phyloP scores from a whole-genome alignment of 2,888 invertebrate species.

The Pandemis corylana region DNA sequence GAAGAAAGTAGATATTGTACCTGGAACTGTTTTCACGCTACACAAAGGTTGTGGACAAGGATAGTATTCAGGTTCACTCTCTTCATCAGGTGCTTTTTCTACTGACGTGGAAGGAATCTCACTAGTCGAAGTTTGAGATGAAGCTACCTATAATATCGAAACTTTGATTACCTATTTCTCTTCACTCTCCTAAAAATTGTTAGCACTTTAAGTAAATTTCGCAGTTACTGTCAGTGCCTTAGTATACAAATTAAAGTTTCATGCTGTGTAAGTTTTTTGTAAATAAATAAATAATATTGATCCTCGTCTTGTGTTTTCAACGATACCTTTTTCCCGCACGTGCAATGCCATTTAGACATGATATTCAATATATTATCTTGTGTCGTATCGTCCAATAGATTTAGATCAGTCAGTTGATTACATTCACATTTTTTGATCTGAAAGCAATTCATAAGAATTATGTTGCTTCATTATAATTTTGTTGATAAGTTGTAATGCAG shows the following conservation, averaged over 20 bases:
- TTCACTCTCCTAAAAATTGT: too few species aligned
- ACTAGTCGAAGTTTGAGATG: conserved; percentile 74
- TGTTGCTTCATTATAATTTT: neutral
- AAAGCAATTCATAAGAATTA: conserved; percentile 44
- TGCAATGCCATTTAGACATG: conserved; percentile 77
- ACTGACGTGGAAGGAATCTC: conserved; percentile 62
- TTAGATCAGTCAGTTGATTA: conserved; percentile 70
- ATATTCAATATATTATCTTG: conserved; percentile 76
- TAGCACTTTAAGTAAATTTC: too few species aligned
- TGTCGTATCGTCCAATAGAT: conserved; percentile 70
- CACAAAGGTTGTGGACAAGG: conserved; percentile 63
- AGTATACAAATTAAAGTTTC: too few species aligned
- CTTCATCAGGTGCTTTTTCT: conserved; percentile 54
- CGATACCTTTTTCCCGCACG: conserved; percentile 73
- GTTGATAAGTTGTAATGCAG: neutral
- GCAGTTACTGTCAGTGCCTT: too few species aligned
- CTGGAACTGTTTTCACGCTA: conserved; percentile 52
- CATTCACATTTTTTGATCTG: conserved; percentile 80
- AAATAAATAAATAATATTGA: neutral
- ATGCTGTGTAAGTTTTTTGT: too few species aligned
- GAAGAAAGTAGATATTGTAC: conserved; percentile 6
- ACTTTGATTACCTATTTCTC: neutral
- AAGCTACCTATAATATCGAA: conserved; percentile 57
- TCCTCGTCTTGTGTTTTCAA: neutral
- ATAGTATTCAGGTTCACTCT: conserved; percentile 50